Evolutionary conservation across 92 coral and sea anemone species (phyloP).

Genomic region (Nematostella vectensis): DNA sequence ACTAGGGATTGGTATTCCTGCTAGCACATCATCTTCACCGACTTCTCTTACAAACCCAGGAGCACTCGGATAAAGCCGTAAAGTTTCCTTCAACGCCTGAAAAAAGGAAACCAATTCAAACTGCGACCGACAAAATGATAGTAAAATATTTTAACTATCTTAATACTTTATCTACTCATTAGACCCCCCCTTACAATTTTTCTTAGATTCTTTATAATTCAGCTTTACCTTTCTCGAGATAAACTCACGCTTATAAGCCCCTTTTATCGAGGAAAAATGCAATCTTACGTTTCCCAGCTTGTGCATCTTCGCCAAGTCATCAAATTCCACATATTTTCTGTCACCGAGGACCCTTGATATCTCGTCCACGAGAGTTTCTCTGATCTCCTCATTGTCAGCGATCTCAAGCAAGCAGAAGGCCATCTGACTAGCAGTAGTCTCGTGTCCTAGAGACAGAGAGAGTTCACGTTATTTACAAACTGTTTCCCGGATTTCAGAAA

Average conservation of each 20-base stretch:
- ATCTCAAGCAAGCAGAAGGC: constrained; percentile 65
- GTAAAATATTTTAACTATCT: too few species aligned
- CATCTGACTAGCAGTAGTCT: constrained; percentile 59
- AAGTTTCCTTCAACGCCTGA: constrained; percentile 50
- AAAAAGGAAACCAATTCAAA: too few species aligned
- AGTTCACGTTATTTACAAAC: too few species aligned
- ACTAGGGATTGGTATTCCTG: constrained; percentile 37
- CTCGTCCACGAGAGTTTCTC: constrained; percentile 41
- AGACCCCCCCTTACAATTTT: too few species aligned
- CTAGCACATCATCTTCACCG: constrained; percentile 23
- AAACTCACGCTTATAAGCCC: too few species aligned
- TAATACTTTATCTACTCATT: too few species aligned
- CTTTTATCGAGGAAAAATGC: background rate
- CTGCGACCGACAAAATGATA: too few species aligned
- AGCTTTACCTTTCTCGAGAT: too few species aligned
- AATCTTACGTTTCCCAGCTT: constrained; percentile 43
- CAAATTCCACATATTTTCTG: constrained; percentile 45
- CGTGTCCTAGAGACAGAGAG: constrained; percentile 73
- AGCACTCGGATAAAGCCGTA: constrained; percentile 54
- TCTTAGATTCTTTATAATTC: too few species aligned
- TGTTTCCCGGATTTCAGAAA: too few species aligned
- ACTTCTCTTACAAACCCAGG: constrained; percentile 24
- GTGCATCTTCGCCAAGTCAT: constrained; percentile 58
- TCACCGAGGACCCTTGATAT: constrained; percentile 56
- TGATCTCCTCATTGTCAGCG: constrained; percentile 42